These are phyloP conservation scores for Hirundo rustica DNA, from an alignment of 2,797 vertebrate species.

Conservation along the genomic window DNA sequence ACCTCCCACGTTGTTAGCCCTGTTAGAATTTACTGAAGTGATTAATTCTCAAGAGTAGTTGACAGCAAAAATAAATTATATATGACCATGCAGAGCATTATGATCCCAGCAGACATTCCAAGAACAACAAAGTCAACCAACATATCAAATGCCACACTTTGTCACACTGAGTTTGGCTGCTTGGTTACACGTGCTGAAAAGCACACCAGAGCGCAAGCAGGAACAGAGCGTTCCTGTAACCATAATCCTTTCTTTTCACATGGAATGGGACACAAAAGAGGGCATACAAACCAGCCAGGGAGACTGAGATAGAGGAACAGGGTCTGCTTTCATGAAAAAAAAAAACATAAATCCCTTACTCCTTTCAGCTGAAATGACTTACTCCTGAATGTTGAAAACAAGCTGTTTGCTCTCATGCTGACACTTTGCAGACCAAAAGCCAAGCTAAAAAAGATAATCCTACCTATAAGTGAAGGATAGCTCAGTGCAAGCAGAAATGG, in stretches of 20 bases:
- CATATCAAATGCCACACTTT: neutral
- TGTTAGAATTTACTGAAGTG: neutral
- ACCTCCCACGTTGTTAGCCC: neutral
- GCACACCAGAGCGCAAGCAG: neutral
- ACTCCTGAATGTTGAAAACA: neutral
- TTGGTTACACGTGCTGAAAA: neutral
- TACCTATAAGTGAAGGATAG: neutral
- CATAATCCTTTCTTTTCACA: neutral
- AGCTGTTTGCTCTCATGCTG: neutral
- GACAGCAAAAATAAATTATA: conserved; percentile 12
- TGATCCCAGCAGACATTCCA: neutral
- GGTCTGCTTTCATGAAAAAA: neutral
- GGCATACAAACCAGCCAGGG: neutral
- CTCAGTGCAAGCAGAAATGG: neutral
- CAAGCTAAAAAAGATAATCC: neutral
- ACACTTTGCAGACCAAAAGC: neutral
- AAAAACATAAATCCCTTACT: neutral
- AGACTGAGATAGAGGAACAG: neutral
- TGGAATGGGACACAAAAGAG: neutral
- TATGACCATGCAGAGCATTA: neutral
- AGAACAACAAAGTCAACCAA: conserved; percentile 6
- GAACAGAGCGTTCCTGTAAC: neutral
- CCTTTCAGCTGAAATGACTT: neutral
- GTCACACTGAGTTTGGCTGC: neutral
- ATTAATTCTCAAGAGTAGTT: neutral